phyloP scores from a whole-genome alignment of 2,113 vertebrate genomes.

The human region DNA sequence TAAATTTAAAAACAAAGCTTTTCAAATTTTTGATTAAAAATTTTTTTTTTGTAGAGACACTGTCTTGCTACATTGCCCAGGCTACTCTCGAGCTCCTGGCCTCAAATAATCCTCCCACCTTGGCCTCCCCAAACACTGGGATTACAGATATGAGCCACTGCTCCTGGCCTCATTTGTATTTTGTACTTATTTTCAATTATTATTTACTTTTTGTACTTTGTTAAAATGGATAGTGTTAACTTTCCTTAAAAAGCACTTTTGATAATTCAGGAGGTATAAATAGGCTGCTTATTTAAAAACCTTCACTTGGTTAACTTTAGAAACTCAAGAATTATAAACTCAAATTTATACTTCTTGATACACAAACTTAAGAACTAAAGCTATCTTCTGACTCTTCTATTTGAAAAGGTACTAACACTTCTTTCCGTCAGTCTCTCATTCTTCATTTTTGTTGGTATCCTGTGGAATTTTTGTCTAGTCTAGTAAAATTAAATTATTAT shows the following conservation, averaged over 20 bases:
- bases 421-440: background rate
- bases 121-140: too few relatives aligned
- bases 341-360: background rate
- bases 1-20: too few relatives aligned
- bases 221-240: background rate
- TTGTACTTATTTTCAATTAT: background rate
- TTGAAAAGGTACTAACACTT: background rate
- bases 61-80: too few relatives aligned
- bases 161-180: background rate
- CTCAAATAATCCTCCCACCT: too few relatives aligned
- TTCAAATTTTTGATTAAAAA: too few relatives aligned
- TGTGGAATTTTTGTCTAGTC: background rate
- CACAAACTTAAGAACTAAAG: background rate
- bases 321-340: background rate
- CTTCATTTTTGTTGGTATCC: background rate
- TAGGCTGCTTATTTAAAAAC: background rate
- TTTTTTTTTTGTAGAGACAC: too few relatives aligned
- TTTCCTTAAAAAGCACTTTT: slow-evolving; percentile 1
- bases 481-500: background rate
- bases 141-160: too few relatives aligned
- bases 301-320: background rate
- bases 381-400: background rate
- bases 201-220: background rate
- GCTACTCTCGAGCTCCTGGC: too few relatives aligned
- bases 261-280: background rate